Conservation (phyloP, 2,113 vertebrate species). For the Sapayoa aenigma region DNA sequence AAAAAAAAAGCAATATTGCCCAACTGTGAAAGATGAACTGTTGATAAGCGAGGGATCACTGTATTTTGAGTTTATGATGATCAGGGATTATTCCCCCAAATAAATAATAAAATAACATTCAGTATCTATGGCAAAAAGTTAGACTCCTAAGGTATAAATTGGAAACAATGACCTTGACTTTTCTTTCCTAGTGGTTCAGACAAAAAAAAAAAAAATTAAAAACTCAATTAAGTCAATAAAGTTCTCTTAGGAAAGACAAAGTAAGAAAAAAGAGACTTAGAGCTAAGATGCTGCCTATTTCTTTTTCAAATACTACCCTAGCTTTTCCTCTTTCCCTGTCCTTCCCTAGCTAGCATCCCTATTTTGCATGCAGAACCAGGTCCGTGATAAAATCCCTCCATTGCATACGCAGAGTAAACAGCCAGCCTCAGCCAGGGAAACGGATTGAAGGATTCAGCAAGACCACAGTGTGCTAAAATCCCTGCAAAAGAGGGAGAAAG, state of each 20-base stretch:
- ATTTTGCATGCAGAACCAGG: slow-evolving; percentile 19
- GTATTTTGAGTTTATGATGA: background rate
- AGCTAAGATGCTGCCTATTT: background rate
- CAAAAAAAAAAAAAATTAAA: background rate
- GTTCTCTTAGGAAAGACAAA: background rate
- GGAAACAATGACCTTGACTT: slow-evolving; percentile 14
- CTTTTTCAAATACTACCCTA: background rate
- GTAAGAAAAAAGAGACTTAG: background rate
- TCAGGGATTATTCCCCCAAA: slow-evolving; percentile 24
- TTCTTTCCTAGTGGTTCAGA: background rate
- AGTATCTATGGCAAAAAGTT: background rate
- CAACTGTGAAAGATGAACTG: too few relatives aligned
- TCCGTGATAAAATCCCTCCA: background rate
- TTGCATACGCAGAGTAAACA: background rate
- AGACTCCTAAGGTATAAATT: background rate
- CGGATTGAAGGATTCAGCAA: background rate
- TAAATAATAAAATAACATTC: background rate
- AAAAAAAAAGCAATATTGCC: too few relatives aligned
- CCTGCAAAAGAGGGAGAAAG: background rate
- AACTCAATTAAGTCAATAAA: background rate
- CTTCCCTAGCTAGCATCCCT: background rate
- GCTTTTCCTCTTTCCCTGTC: background rate
- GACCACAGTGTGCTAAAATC: background rate
- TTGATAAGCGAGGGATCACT: too few relatives aligned
- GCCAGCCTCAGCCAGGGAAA: background rate